Evolutionary conservation across 2,797 vertebrate genomes (phyloP), one percentile per base, ranked within the genome.

Genomic region (Steatocranus sp.): DNA sequence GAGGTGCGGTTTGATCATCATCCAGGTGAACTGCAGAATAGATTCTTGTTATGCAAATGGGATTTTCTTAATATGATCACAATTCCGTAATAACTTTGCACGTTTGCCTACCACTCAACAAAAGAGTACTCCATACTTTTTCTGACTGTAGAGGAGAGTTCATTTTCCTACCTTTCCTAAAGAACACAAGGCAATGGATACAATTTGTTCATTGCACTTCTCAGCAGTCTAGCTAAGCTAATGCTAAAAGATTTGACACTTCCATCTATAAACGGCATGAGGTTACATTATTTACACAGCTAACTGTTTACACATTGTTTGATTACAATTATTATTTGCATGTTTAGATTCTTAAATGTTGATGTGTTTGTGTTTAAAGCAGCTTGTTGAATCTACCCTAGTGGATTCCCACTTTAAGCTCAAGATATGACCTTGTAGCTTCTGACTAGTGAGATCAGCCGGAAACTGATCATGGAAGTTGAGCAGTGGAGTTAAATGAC

Each of bases 391-490:
- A 36, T 14, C 34, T 9, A 23, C 34, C 34, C 10, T 38, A 1
- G 32, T 20, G 58, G 58, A 20, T 36, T 14, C 11, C 11, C 32
- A 58, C 54, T 61, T n/a, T 61, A n/a, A 61, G 17, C 2, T 34
- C 17, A 61, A 34, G 6, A 32, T n/a, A n/a, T n/a, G 17, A 61
- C 10, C 56, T 18, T 61, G 30, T 5, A 61, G 17, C 17, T 34
- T 61, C 56, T 61, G 56, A 61, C 0, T 0, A 53, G 11, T 53
- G 20, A 53, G 50, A 25, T 53, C 20, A 53, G 50, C 25, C 2
- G 0, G 4, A 1, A 11, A 25, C 11, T 2, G 50, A 53, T 53
- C 11, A 0, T 53, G 50, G 56, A 61, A n/a, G 56, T 11, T 61
- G 30, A 61, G 30, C 17, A 61, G 56, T 0, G 6, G 30, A 61